Evolutionary conservation across 1,140 invertebrate species (phyloP).

Genomic region (Phenacoccus solenopsis): DNA sequence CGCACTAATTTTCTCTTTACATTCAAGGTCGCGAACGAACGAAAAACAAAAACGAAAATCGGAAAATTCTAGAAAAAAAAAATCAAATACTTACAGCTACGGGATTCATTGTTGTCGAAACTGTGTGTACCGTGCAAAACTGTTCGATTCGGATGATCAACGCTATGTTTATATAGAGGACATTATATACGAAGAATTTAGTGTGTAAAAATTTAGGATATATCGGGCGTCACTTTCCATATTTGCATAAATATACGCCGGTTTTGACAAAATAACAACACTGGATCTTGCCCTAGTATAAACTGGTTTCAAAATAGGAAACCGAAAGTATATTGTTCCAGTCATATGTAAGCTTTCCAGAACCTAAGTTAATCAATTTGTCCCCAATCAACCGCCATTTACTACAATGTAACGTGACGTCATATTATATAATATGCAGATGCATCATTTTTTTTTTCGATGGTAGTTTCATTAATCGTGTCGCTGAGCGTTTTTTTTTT

Average conservation of each 20-base stretch:
- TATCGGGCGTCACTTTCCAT: constrained; percentile 12
- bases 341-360: not conserved
- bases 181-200: not conserved
- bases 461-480: no score
- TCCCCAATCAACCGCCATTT: not conserved
- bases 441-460: constrained; percentile 10
- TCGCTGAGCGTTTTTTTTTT: not conserved
- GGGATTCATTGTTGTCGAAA: not conserved
- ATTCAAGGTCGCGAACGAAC: not conserved
- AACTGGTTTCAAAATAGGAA: constrained; percentile 16
- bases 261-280: constrained; percentile 11
- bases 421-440: constrained; percentile 10
- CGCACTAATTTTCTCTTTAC: not conserved
- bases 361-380: constrained; percentile 11
- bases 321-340: constrained; percentile 8
- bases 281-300: constrained; percentile 14
- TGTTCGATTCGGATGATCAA: not conserved
- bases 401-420: not conserved
- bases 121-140: not conserved
- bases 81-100: not conserved
- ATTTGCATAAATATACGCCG: constrained; percentile 7
- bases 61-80: not conserved
- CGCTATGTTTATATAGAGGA: constrained; percentile 7
- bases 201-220: not conserved
- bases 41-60: not conserved